These are phyloP conservation scores for Peromyscus aztecus DNA, from an alignment of 2,797 vertebrate species.

Conservation along the genomic window DNA sequence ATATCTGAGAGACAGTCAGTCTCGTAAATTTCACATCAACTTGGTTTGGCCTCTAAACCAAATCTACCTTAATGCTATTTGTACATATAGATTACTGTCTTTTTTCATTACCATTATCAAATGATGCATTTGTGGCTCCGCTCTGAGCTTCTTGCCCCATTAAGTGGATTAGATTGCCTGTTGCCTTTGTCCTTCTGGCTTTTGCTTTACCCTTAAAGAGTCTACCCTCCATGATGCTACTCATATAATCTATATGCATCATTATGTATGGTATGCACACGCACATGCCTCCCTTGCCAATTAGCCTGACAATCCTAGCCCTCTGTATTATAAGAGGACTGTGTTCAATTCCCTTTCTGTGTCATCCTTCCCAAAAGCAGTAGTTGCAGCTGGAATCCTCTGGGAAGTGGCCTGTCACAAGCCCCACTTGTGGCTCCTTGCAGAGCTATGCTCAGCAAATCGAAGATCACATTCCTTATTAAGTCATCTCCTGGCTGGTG, in stretches of 20 bases:
- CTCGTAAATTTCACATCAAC: constrained; percentile 86
- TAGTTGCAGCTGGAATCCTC: constrained; percentile 67
- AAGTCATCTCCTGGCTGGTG: constrained; percentile 61
- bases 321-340: constrained; percentile 75
- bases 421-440: constrained; percentile 61
- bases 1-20: constrained; percentile 71
- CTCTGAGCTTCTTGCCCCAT: constrained; percentile 83
- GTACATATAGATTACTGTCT: constrained; percentile 88
- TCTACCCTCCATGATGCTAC: background rate
- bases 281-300: constrained; percentile 63
- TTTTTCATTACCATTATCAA: constrained; percentile 89
- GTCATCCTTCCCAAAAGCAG: constrained; percentile 43
- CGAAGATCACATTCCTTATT: constrained; percentile 71
- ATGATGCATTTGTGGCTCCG: constrained; percentile 87
- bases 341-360: constrained; percentile 74
- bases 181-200: constrained; percentile 83
- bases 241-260: background rate
- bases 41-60: constrained; percentile 84
- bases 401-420: constrained; percentile 78
- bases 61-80: constrained; percentile 88
- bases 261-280: background rate
- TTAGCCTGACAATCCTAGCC: constrained; percentile 57
- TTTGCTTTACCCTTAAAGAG: constrained; percentile 76
- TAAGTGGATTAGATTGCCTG: constrained; percentile 88
- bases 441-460: constrained; percentile 72